Evolutionary conservation across 1,140 invertebrate genomes (phyloP).

Genomic region (Chymomyza costata): DNA sequence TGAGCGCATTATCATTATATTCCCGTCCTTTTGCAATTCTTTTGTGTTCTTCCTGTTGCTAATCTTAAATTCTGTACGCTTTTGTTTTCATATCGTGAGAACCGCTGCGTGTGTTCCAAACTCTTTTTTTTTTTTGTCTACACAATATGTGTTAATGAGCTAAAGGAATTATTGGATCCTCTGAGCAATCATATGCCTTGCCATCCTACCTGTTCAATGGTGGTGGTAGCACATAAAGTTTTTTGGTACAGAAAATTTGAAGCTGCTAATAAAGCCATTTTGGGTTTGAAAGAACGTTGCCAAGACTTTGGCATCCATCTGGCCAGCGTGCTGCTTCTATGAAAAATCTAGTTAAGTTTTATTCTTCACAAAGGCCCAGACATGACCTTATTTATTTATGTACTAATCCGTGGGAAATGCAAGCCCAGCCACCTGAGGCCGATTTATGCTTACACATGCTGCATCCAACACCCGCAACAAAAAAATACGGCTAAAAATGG

Average conservation of each 20-base stretch:
- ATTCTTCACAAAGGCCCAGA: constrained; percentile 21
- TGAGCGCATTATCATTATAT: constrained; percentile 62
- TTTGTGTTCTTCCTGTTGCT: constrained; percentile 57
- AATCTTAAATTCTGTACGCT: constrained; percentile 58
- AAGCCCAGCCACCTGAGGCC: constrained; percentile 59
- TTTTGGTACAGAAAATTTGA: constrained; percentile 13
- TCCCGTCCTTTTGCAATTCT: constrained; percentile 38
- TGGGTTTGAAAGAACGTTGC: not conserved
- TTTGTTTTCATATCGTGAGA: constrained; percentile 51
- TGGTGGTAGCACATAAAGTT: constrained; percentile 25
- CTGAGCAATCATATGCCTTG: too few relatives aligned
- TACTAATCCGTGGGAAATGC: constrained; percentile 68
- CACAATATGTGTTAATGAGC: constrained; percentile 61
- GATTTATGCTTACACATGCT: constrained; percentile 45
- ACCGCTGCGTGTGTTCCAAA: constrained; percentile 55
- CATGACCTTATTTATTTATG: constrained; percentile 70
- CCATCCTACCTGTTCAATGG: too few relatives aligned
- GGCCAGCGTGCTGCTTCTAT: too few relatives aligned
- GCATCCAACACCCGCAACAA: constrained; percentile 43
- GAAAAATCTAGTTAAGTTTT: constrained; percentile 61
- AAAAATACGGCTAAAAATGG: constrained; percentile 6
- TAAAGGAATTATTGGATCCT: constrained; percentile 53
- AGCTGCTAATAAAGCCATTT: constrained; percentile 64
- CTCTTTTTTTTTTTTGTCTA: not conserved
- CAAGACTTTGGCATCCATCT: constrained; percentile 2